Conservation (phyloP, 2,888 invertebrate genomes). For the Lithophane leautieri region DNA sequence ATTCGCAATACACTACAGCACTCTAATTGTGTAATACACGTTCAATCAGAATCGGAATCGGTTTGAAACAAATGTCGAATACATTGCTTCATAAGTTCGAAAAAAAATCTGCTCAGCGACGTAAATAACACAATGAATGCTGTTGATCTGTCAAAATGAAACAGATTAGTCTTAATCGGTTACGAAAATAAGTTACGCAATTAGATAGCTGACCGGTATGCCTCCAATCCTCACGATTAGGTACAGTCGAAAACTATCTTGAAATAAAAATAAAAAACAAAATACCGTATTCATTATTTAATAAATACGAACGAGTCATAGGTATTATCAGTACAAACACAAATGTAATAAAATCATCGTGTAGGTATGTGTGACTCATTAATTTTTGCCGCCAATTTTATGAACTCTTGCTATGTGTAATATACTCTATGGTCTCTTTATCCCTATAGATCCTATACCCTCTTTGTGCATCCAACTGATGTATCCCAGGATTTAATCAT, state of each 20-base stretch:
- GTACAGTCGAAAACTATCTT: not conserved
- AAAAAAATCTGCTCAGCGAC: too few relatives aligned
- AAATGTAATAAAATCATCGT: slow-evolving; percentile 7
- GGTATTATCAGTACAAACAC: not conserved
- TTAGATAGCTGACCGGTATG: too few relatives aligned
- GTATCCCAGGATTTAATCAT: too few relatives aligned
- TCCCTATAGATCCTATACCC: not conserved
- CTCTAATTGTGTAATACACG: too few relatives aligned
- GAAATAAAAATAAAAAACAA: not conserved
- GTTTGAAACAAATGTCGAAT: too few relatives aligned
- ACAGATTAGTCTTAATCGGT: too few relatives aligned
- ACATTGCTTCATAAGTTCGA: too few relatives aligned
- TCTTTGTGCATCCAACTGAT: not conserved
- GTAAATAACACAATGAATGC: too few relatives aligned
- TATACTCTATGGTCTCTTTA: not conserved
- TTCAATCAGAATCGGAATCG: too few relatives aligned
- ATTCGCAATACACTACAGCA: too few relatives aligned
- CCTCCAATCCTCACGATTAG: not conserved
- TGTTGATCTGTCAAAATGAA: too few relatives aligned
- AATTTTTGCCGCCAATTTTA: slow-evolving; percentile 1
- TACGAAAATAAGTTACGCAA: too few relatives aligned
- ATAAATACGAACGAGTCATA: not conserved
- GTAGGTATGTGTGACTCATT: slow-evolving; percentile 16
- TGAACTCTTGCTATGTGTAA: not conserved
- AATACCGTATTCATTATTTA: not conserved